These are phyloP conservation scores for Bombus waltoni DNA, from an alignment of 1,140 invertebrate genomes.

Conservation along the genomic window DNA sequence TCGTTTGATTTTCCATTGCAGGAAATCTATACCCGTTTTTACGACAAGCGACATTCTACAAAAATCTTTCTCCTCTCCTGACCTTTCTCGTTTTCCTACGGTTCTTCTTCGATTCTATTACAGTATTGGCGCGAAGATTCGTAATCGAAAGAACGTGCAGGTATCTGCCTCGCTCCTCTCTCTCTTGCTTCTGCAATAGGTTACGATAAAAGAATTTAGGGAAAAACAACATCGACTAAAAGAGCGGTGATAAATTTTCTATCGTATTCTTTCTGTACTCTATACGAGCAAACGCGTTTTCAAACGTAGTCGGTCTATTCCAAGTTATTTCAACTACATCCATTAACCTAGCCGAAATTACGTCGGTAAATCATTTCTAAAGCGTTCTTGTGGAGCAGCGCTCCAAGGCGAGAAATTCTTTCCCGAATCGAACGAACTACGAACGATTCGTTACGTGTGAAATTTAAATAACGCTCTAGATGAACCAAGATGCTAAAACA, in stretches of 20 bases:
- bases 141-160: too few species aligned
- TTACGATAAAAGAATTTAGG: too few species aligned
- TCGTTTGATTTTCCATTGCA: background rate
- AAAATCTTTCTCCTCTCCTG: background rate
- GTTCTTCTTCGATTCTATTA: background rate
- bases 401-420: background rate
- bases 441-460: background rate
- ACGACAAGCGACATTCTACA: background rate
- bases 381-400: background rate
- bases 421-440: background rate
- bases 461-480: background rate
- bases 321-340: too few species aligned
- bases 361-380: background rate
- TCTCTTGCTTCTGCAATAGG: too few species aligned
- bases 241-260: too few species aligned
- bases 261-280: too few species aligned
- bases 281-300: too few species aligned
- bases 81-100: background rate
- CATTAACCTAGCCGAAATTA: background rate
- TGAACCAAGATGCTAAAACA: background rate
- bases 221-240: too few species aligned
- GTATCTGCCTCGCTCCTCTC: too few species aligned
- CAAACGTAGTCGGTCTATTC: too few species aligned
- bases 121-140: background rate
- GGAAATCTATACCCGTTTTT: background rate